These are phyloP conservation scores for Phalacrocorax brasilianus DNA, from an alignment of 2,113 vertebrate species.

Conservation along the genomic window DNA sequence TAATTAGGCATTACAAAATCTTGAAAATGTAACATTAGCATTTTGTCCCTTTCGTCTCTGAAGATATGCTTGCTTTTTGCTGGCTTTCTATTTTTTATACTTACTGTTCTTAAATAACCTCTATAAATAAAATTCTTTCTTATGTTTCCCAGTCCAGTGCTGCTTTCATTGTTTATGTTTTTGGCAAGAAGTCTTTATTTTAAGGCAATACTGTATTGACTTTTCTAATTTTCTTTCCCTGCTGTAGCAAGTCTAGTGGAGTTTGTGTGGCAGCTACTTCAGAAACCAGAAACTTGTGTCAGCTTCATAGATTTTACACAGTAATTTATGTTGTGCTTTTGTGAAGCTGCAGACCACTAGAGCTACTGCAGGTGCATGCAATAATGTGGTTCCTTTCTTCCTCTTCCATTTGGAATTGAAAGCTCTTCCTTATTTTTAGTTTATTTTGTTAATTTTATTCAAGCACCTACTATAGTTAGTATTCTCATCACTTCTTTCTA, in stretches of 20 bases:
- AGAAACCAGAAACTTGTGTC: background rate
- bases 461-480: background rate
- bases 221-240: background rate
- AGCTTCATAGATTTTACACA: background rate
- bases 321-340: background rate
- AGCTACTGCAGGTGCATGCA: background rate
- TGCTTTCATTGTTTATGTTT: background rate
- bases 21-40: background rate
- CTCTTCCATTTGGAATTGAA: background rate
- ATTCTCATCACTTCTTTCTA: background rate
- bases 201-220: background rate
- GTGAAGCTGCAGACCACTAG: background rate
- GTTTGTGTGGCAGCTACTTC: background rate
- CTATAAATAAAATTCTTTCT: background rate
- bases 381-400: background rate
- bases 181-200: background rate
- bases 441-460: slow-evolving; percentile 6
- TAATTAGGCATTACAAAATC: background rate
- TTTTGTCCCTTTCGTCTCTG: background rate
- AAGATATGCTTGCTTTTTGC: background rate
- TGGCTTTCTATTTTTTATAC: background rate
- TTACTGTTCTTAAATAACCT: background rate
- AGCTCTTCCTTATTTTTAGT: background rate
- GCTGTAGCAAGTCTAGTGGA: background rate
- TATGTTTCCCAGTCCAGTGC: background rate